Evolutionary conservation across 2,797 vertebrate genomes (phyloP).

Genomic region (Danio albolineatus): DNA sequence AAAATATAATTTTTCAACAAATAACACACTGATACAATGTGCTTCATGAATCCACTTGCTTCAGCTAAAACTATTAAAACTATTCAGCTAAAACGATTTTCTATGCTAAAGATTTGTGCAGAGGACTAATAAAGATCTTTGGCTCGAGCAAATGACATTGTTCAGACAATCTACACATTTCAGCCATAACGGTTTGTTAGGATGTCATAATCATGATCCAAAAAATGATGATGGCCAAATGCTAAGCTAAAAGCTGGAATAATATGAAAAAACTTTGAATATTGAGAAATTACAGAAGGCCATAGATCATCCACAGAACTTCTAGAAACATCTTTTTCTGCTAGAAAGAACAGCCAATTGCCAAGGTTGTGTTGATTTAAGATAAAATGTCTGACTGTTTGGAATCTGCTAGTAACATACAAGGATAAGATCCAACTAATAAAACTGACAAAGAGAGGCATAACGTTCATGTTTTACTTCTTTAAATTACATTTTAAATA

Average conservation of each 20-base stretch:
- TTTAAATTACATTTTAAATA: conserved; percentile 7
- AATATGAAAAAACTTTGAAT: not conserved
- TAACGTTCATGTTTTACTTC: not conserved
- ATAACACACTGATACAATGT: conserved; percentile 4
- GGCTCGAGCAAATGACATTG: conserved; percentile 10
- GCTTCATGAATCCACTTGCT: conserved; percentile 2
- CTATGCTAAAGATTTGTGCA: conserved; percentile 6
- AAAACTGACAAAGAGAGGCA: conserved; percentile 11
- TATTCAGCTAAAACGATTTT: no score
- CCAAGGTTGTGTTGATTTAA: not conserved
- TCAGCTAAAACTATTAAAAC: not conserved
- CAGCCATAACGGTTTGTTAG: conserved; percentile 6
- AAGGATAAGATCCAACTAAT: conserved; percentile 1
- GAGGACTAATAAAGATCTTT: conserved; percentile 29
- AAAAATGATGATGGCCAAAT: not conserved
- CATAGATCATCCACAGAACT: conserved; percentile 2
- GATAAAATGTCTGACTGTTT: conserved; percentile 5
- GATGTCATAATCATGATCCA: conserved; percentile 14
- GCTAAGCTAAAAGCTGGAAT: not conserved
- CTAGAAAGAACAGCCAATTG: conserved; percentile 22
- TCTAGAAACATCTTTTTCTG: conserved; percentile 13
- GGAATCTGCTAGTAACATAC: conserved; percentile 9
- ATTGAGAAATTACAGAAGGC: not conserved
- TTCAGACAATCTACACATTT: conserved; percentile 41
- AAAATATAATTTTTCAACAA: not conserved